Evolutionary conservation across 2,797 vertebrate species (phyloP), one percentile per base, ranked within the genome.

Genomic region (Distichodus sexfasciatus): DNA sequence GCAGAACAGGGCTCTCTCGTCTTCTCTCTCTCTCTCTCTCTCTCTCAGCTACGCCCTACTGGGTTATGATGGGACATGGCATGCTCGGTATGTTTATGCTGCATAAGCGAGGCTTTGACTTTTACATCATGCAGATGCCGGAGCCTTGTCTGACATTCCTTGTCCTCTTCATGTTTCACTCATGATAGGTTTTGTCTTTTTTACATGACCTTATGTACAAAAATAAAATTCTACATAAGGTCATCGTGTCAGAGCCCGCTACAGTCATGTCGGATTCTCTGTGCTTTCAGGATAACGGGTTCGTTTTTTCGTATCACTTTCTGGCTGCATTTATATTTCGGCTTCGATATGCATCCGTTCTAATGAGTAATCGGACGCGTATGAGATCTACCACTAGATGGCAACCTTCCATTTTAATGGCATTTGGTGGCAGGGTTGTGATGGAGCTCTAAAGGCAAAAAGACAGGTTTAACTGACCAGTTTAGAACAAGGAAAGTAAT

Each of bases 351-450:
- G 0, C 17, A 23, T 19, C 43, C 24, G 17, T 72, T 21, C 40
- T 33, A 59, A 44, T 53, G 53, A 31, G 58, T 35, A 46, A 54
- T 48, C n/a, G 4, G 23, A 31, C 21, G 5, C 33, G 55, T 63
- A 47, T 28, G 28, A 24, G 23, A 28, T 67, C 21, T 40, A 47
- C 79, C 79, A 80, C 71, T 66, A 78, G 79, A 76, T 67, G 76
- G 73, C 73, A 76, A 68, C 69, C 47, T 69, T 40, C n/a, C n/a
- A 36, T 73, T 63, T 69, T 67, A 21, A 14, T 68, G 54, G 31
- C 23, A 21, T 74, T 51, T 41, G 41, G 11, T 36, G 55, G 10
- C 35, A 11, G 31, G 1, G n/a, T 3, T 61, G 33, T 35, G 21
- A 15, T 40, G 15, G 35, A 61, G 48, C 26, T 61, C 35, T 54